Percentiles rank a stretch among this genome's conserved stretches.
phyloP scores from a whole-genome alignment of 2,888 invertebrate species.

The Monoplex corrugatus region DNA sequence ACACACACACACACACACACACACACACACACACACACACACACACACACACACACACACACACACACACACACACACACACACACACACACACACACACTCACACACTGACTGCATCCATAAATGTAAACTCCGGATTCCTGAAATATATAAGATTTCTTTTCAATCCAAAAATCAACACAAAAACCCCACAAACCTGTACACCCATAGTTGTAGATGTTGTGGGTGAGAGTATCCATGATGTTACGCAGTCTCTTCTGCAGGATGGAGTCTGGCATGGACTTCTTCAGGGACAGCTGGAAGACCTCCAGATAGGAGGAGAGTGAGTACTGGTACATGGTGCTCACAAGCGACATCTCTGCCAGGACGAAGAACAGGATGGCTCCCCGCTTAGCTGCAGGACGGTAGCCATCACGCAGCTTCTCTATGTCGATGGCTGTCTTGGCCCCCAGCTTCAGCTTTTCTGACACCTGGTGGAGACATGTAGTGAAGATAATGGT shows the following conservation, averaged over 20 bases:
- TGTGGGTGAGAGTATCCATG: slow-evolving; percentile 91
- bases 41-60: no score
- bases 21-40: no score
- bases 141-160: no score
- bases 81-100: background rate
- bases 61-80: no score
- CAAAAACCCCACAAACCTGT: slow-evolving; percentile 84
- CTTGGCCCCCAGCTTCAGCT: slow-evolving; percentile 88
- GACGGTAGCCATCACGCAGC: slow-evolving; percentile 91
- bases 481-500: no score
- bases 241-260: slow-evolving; percentile 90
- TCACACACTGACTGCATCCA: background rate
- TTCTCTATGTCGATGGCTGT: slow-evolving; percentile 92
- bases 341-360: slow-evolving; percentile 93
- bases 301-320: slow-evolving; percentile 93
- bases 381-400: slow-evolving; percentile 92
- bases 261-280: slow-evolving; percentile 91
- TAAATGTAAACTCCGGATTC: no score
- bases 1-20: no score
- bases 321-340: slow-evolving; percentile 96
- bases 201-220: slow-evolving; percentile 95
- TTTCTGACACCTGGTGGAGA: slow-evolving; percentile 86
- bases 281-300: slow-evolving; percentile 89
- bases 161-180: background rate
- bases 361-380: slow-evolving; percentile 94